A percentile compares a stretch with the other conserved stretches of the same genome.
These are phyloP conservation scores for Iselma pallidipennis DNA, from an alignment of 2,888 invertebrate genomes.

Conservation along the genomic window DNA sequence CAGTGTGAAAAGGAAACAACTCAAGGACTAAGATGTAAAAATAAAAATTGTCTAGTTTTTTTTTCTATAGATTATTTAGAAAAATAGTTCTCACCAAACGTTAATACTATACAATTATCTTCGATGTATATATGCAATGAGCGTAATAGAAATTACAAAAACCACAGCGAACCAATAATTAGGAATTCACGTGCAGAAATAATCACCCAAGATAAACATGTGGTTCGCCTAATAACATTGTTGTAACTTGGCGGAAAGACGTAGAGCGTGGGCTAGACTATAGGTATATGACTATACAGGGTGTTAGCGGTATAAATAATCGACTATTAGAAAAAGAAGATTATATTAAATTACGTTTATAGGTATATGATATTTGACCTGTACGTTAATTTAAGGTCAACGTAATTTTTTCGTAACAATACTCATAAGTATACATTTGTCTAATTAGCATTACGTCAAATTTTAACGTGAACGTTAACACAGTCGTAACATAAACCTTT, in stretches of 20 bases:
- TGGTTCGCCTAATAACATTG: slow-evolving; percentile 48
- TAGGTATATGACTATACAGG: not conserved
- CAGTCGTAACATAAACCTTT: too few relatives aligned
- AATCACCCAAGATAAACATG: slow-evolving; percentile 47
- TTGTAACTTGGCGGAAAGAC: slow-evolving; percentile 33
- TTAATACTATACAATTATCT: slow-evolving; percentile 29
- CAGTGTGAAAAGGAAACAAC: not conserved
- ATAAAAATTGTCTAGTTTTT: too few relatives aligned
- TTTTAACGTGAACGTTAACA: too few relatives aligned
- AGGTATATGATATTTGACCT: not conserved
- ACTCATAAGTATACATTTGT: too few relatives aligned
- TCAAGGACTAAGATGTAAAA: not conserved
- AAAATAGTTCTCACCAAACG: slow-evolving; percentile 27
- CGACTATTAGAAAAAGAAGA: not conserved
- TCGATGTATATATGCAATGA: slow-evolving; percentile 32
- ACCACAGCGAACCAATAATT: slow-evolving; percentile 42
- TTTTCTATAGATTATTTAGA: not conserved
- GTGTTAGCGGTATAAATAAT: not conserved
- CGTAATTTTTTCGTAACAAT: not conserved
- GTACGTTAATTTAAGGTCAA: not conserved
- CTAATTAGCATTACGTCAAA: too few relatives aligned
- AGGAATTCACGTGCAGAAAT: slow-evolving; percentile 48
- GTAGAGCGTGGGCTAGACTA: too few relatives aligned
- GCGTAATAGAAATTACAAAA: slow-evolving; percentile 44
- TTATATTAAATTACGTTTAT: not conserved